A percentile compares a stretch with the other conserved stretches of the same genome.
Conservation (phyloP, 1,140 invertebrate species). For the Neodiprion pinetum region DNA sequence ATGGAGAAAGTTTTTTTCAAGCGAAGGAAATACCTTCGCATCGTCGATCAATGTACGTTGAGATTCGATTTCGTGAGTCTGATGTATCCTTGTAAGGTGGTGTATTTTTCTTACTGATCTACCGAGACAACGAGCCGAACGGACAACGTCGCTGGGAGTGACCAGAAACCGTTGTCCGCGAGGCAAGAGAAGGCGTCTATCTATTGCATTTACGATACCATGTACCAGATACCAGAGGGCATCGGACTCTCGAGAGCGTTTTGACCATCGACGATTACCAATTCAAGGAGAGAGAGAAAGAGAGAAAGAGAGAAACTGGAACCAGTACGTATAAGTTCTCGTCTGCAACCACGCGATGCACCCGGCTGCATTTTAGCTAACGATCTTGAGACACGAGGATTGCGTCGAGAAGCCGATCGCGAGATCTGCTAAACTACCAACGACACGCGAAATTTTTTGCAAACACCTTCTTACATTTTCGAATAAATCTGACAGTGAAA, state of each 20-base stretch:
- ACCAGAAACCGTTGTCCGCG: too few relatives aligned
- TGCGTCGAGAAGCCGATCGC: too few relatives aligned
- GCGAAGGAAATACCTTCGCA: neutral
- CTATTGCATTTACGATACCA: neutral
- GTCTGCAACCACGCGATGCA: too few relatives aligned
- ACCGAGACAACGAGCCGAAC: neutral
- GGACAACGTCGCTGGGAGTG: neutral
- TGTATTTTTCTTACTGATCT: slow-evolving; percentile 1
- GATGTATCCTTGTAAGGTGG: neutral
- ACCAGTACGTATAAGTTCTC: too few relatives aligned
- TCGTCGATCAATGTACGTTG: neutral
- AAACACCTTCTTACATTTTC: too few relatives aligned
- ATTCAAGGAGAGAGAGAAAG: neutral
- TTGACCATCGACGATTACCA: neutral
- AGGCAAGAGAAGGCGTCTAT: too few relatives aligned
- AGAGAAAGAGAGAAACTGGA: too few relatives aligned
- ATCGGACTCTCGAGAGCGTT: neutral
- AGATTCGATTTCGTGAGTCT: neutral
- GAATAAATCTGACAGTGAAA: too few relatives aligned
- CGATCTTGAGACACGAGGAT: too few relatives aligned
- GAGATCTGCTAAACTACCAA: too few relatives aligned
- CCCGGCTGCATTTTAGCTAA: too few relatives aligned
- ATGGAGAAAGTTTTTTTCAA: neutral
- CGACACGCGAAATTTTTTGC: too few relatives aligned
- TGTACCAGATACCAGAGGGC: neutral